These are phyloP conservation scores for Chirona hameri DNA, from an alignment of 2,888 invertebrate species.

Conservation along the genomic window DNA sequence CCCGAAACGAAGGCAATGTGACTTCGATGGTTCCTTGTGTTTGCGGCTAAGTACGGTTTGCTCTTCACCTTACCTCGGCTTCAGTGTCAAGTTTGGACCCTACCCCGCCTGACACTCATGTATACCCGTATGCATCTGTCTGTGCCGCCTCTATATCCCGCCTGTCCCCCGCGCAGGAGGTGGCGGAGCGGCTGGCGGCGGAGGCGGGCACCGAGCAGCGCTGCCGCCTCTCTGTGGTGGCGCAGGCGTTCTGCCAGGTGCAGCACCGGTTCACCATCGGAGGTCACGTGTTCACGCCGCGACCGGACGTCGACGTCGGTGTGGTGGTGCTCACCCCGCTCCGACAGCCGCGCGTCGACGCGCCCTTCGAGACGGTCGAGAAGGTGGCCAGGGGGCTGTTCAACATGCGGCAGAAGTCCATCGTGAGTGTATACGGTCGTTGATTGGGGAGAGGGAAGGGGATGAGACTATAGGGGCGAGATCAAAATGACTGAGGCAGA, in stretches of 20 bases:
- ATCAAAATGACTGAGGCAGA: no score
- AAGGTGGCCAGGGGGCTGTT: constrained; percentile 85
- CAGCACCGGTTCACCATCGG: constrained; percentile 80
- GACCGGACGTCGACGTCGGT: constrained; percentile 94
- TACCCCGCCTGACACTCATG: not conserved
- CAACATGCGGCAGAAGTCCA: constrained; percentile 76
- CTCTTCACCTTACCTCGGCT: not conserved
- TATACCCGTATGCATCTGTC: no score
- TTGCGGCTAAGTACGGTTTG: not conserved
- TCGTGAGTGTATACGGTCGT: constrained; percentile 47
- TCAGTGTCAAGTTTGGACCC: not conserved
- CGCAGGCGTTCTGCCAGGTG: constrained; percentile 85
- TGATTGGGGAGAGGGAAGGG: not conserved
- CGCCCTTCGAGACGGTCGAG: constrained; percentile 81
- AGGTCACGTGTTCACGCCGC: constrained; percentile 85
- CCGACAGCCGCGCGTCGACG: constrained; percentile 64
- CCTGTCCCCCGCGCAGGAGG: constrained; percentile 57
- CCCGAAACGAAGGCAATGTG: not conserved
- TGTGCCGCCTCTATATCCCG: not conserved
- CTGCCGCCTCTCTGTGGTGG: constrained; percentile 89
- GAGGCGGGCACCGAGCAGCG: constrained; percentile 63
- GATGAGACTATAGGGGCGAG: no score
- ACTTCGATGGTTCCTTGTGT: not conserved
- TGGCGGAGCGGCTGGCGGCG: constrained; percentile 83
- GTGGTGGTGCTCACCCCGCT: constrained; percentile 84